Percentiles rank a stretch among this genome's conserved stretches.
Conservation (phyloP, 2,113 vertebrate species). For the Stegostoma tigrinum region DNA sequence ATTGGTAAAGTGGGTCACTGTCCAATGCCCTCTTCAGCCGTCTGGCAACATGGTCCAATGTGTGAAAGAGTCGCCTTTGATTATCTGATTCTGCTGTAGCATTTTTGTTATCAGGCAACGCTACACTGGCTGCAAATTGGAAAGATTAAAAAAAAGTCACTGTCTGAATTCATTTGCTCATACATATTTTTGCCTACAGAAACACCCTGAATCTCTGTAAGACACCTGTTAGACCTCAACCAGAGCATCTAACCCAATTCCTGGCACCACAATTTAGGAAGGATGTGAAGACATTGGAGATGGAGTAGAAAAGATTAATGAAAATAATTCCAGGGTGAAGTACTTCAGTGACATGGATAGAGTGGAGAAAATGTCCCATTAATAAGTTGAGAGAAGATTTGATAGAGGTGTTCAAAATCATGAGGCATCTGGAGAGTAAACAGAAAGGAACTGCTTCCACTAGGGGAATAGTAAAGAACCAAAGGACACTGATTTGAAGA, state of each 20-base stretch:
- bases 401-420: too few relatives aligned
- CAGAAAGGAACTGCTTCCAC: too few relatives aligned
- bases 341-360: not conserved
- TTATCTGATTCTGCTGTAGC: slow-evolving; percentile 84
- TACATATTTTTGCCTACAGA: not conserved
- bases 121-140: slow-evolving; percentile 84
- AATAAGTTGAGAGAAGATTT: not conserved
- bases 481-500: too few relatives aligned
- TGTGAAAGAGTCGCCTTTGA: slow-evolving; percentile 80
- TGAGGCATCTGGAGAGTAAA: too few relatives aligned
- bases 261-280: too few relatives aligned
- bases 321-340: not conserved
- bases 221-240: not conserved
- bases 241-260: not conserved
- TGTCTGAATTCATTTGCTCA: not conserved
- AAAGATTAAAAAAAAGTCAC: slow-evolving; percentile 46
- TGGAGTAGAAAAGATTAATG: not conserved
- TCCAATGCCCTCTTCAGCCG: slow-evolving; percentile 78
- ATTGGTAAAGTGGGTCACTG: slow-evolving; percentile 80
- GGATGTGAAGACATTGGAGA: not conserved
- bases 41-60: slow-evolving; percentile 82
- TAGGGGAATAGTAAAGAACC: too few relatives aligned
- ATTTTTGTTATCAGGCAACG: slow-evolving; percentile 80
- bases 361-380: not conserved
- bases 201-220: not conserved